Conservation (phyloP, 1,140 invertebrate species). For the Matsumurasca onukii region DNA sequence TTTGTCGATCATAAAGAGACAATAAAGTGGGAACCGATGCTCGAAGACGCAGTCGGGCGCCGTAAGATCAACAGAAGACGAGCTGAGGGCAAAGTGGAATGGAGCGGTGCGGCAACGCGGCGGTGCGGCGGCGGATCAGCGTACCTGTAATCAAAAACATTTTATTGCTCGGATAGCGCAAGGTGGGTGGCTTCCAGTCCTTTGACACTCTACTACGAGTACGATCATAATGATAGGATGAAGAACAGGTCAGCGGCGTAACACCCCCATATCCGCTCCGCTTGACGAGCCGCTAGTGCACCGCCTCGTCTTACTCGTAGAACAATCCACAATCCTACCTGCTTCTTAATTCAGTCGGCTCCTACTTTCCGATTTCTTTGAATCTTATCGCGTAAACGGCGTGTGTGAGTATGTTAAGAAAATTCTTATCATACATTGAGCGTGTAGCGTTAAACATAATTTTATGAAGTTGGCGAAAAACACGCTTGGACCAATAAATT, state of each 20-base stretch:
- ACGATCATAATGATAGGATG: neutral
- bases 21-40: slow-evolving; percentile 21
- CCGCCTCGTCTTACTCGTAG: no score
- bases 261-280: neutral
- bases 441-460: no score
- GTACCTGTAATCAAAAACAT: neutral
- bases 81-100: no score
- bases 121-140: neutral
- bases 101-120: no score
- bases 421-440: no score
- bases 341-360: no score
- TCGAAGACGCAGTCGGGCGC: neutral
- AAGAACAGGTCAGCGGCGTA: neutral
- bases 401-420: no score
- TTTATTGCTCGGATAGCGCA: slow-evolving; percentile 3
- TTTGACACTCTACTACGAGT: slow-evolving; percentile 5
- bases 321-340: no score
- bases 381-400: no score
- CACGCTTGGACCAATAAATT: no score
- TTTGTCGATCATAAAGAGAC: slow-evolving; percentile 25
- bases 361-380: no score
- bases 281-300: neutral
- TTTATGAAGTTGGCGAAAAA: no score
- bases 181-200: slow-evolving; percentile 13
- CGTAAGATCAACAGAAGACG: neutral